Conservation (phyloP, 2,797 vertebrate species). For the Halcyon chelicuti region DNA sequence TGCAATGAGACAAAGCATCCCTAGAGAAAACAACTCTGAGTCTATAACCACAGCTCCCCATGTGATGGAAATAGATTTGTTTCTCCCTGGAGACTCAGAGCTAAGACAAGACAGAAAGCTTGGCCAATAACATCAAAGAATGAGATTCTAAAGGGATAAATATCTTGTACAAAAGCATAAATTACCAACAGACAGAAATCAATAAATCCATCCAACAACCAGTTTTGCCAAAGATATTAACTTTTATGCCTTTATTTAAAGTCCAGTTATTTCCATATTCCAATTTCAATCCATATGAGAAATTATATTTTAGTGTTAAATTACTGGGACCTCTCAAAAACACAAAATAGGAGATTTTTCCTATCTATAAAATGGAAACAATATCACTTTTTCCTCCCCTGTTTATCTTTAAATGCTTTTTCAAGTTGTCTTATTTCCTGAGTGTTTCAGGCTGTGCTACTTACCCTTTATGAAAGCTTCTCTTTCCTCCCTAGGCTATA, state of each 20-base stretch:
- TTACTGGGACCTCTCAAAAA: neutral
- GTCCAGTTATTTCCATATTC: neutral
- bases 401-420: neutral
- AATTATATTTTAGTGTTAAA: neutral
- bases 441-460: conserved; percentile 18
- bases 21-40: neutral
- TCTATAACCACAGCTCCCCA: neutral
- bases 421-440: neutral
- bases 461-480: conserved; percentile 41
- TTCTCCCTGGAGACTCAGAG: neutral
- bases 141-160: neutral
- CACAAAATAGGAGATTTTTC: neutral
- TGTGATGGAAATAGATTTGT: neutral
- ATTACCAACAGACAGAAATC: neutral
- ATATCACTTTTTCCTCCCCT: neutral
- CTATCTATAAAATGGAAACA: neutral
- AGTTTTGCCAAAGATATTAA: neutral
- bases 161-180: neutral
- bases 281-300: neutral
- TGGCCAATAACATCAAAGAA: neutral
- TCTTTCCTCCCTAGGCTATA: conserved; percentile 52
- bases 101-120: neutral
- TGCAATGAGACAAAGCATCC: neutral
- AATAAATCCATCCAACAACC: neutral
- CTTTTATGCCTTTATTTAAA: neutral